Evolutionary conservation across 1,140 invertebrate species (phyloP).

Genomic region (Bombus fervidus): DNA sequence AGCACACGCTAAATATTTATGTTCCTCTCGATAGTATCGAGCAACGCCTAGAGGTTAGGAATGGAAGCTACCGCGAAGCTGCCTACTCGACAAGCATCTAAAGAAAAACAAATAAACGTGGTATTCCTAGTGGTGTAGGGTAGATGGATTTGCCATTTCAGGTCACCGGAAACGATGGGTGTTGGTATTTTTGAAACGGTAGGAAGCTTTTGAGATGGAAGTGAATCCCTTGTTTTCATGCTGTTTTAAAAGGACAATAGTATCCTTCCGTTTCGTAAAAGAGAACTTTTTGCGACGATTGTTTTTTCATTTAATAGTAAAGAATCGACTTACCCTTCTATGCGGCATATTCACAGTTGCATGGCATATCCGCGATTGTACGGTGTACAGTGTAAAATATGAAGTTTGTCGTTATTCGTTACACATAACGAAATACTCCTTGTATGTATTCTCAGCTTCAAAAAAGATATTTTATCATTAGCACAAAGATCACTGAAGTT

Average conservation of each 20-base stretch:
- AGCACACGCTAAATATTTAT: conserved; percentile 53
- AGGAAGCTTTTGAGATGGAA: background rate
- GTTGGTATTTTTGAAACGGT: conserved; percentile 48
- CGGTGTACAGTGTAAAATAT: too few relatives aligned
- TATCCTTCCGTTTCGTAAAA: background rate
- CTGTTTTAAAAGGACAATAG: background rate
- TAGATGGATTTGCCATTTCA: background rate
- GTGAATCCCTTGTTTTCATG: background rate
- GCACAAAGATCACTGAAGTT: background rate
- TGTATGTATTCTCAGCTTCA: background rate
- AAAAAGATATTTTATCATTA: background rate
- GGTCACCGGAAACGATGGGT: conserved; percentile 22
- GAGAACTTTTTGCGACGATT: too few relatives aligned
- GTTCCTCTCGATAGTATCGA: conserved; percentile 21
- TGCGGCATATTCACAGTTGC: background rate
- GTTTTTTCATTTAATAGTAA: background rate
- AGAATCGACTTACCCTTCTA: background rate
- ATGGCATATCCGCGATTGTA: too few relatives aligned
- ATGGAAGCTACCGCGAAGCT: background rate
- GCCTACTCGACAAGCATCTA: background rate
- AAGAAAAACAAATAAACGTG: conserved; percentile 56
- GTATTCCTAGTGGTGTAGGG: background rate
- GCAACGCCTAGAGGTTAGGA: background rate
- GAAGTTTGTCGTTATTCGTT: too few relatives aligned
- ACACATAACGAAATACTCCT: too few relatives aligned